These are phyloP conservation scores for Oscheius sp. DNA, from an alignment of 2,888 invertebrate genomes.

Conservation along the genomic window DNA sequence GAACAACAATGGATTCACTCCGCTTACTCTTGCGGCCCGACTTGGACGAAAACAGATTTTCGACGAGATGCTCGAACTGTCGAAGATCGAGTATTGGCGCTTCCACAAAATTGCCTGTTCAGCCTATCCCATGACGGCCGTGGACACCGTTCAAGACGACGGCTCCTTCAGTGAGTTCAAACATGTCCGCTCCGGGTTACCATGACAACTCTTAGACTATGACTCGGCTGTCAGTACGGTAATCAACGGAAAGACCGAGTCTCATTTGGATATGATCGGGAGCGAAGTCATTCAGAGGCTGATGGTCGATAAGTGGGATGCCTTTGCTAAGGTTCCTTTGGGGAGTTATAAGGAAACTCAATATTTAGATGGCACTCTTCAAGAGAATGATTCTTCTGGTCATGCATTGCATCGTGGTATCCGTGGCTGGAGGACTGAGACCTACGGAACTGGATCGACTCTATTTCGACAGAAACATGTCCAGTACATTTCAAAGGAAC, in stretches of 20 bases:
- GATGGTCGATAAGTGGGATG: slow-evolving; percentile 98
- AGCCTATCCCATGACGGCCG: slow-evolving; percentile 92
- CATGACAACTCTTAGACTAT: slow-evolving; percentile 83
- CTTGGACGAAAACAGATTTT: slow-evolving; percentile 95
- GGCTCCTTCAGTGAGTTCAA: slow-evolving; percentile 86
- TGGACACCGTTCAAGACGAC: slow-evolving; percentile 93
- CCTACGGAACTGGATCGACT: slow-evolving; percentile 81
- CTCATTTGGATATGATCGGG: slow-evolving; percentile 97
- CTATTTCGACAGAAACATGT: slow-evolving; percentile 45
- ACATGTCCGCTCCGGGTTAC: slow-evolving; percentile 5
- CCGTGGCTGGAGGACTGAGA: slow-evolving; percentile 90
- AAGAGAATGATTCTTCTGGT: slow-evolving; percentile 88
- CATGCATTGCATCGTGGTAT: slow-evolving; percentile 87
- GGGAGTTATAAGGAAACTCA: slow-evolving; percentile 29
- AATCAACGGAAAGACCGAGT: slow-evolving; percentile 94
- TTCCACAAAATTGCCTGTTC: slow-evolving; percentile 99
- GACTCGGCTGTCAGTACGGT: slow-evolving; percentile 97
- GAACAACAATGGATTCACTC: slow-evolving; percentile 90
- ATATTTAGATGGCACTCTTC: slow-evolving; percentile 86
- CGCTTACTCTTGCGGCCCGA: slow-evolving; percentile 93
- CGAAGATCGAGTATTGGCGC: slow-evolving; percentile 88
- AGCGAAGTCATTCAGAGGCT: slow-evolving; percentile 96
- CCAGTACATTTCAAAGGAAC: too few relatives aligned
- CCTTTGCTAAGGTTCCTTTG: slow-evolving; percentile 86
- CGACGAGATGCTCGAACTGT: slow-evolving; percentile 95